Base-by-base conservation (phyloP, 2,797 vertebrate genomes). In the Neostethus bicornis region DNA sequence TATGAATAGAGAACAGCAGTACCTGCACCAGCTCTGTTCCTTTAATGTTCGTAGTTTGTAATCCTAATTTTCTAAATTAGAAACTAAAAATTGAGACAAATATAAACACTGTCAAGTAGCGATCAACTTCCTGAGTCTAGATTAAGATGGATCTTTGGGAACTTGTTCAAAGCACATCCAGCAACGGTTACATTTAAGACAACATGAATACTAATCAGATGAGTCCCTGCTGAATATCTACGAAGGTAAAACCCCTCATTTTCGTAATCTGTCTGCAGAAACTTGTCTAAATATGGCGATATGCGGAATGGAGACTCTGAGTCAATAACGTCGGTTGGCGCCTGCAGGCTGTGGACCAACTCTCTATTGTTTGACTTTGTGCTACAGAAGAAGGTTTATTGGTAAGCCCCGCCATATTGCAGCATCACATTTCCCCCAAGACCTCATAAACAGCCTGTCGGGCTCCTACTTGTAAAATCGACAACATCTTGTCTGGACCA, bases 381-480 rank as follows among this genome's bases (percentile, higher is more conserved):
- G 57, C 73, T 75, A 32, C 68, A 73, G 75, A 66, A 73, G 59
- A 67, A 74, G 56, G 81, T 80, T 89, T 86, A 86, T 85, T 73
- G 79, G 59, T 82, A 83, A 87, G 51, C 74, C 72, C 48, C 63
- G 75, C 74, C 86, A 82, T 84, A 85, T 75, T 83, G 82, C 78
- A 63, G 77, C 51, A 65, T 69, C 82, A 41, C 80, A 83, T 87
- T 83, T 86, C 85, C 84, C 85, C 60, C 72, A 79, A 87, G 83
- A 85, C 82, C 79, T 75, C 72, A 70, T 75, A 74, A 88, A 87
- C 86, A 90, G 81, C 78, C 86, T 87, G 85, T 84, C 44, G 47
- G 61, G 66, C 66, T 85, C 58, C 79, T 80, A 67, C 77, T 79
- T 72, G 66, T 77, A 77, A 80, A 74, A 84, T 73, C 51, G 43